These are phyloP conservation scores for Tor tambroides DNA, from an alignment of 2,113 vertebrate genomes.

Conservation along the genomic window DNA sequence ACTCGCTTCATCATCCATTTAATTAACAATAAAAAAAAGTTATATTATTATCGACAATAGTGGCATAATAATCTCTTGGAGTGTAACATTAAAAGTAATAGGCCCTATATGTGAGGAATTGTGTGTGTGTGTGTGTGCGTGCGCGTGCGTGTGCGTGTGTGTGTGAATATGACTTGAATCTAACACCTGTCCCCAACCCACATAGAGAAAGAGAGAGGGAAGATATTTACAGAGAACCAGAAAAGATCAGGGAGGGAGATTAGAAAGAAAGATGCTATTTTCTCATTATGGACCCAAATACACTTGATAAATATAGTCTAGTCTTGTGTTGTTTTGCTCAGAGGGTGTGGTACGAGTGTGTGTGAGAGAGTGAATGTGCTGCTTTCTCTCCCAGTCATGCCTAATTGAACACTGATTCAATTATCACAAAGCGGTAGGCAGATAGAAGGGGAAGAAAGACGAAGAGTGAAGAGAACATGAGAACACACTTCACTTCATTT, in stretches of 20 bases:
- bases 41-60: neutral
- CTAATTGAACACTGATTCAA: slow-evolving; percentile 49
- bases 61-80: neutral
- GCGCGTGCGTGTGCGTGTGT: too few relatives aligned
- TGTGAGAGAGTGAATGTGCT: slow-evolving; percentile 6
- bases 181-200: neutral
- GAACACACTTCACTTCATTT: slow-evolving; percentile 43
- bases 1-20: too few relatives aligned
- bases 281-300: slow-evolving; percentile 22
- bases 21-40: too few relatives aligned
- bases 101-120: neutral
- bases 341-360: slow-evolving; percentile 33
- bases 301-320: slow-evolving; percentile 25
- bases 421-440: slow-evolving; percentile 43
- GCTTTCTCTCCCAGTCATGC: slow-evolving; percentile 28
- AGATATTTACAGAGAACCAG: neutral
- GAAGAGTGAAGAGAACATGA: slow-evolving; percentile 5
- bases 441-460: slow-evolving; percentile 24
- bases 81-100: neutral
- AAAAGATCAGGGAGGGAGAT: slow-evolving; percentile 14
- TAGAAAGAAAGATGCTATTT: slow-evolving; percentile 11
- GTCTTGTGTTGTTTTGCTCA: slow-evolving; percentile 20
- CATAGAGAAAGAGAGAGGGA: slow-evolving; percentile 1
- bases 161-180: slow-evolving; percentile 35
- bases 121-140: slow-evolving; percentile 16